phyloP scores from a whole-genome alignment of 2,888 invertebrate genomes.

The Arctia plantaginis region DNA sequence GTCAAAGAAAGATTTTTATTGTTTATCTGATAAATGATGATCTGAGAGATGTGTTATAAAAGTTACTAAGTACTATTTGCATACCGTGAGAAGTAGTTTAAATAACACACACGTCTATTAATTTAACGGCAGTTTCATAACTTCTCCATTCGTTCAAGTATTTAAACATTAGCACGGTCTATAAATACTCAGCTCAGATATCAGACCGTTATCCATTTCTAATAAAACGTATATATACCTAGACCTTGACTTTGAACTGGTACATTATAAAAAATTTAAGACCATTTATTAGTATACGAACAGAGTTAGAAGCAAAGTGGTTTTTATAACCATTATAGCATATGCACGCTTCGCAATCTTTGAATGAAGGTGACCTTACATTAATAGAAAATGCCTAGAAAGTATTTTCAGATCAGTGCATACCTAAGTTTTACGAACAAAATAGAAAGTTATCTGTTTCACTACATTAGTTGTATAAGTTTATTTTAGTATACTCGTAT shows the following conservation, averaged over 20 bases:
- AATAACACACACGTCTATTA: conserved; percentile 11
- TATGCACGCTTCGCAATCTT: too few relatives aligned
- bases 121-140: conserved; percentile 15
- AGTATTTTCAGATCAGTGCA: conserved; percentile 1
- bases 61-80: background rate
- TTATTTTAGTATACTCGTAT: conserved; percentile 22
- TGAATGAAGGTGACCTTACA: too few relatives aligned
- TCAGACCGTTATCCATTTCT: background rate
- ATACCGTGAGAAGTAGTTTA: conserved; percentile 24
- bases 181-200: background rate
- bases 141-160: conserved; percentile 16
- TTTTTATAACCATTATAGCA: too few relatives aligned
- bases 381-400: too few relatives aligned
- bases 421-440: background rate
- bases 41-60: too few relatives aligned
- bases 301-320: background rate
- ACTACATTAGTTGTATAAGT: conserved; percentile 18
- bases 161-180: conserved; percentile 11
- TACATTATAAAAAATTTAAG: background rate
- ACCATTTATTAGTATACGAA: background rate
- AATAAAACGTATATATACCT: background rate
- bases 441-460: conserved; percentile 3
- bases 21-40: too few relatives aligned
- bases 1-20: too few relatives aligned
- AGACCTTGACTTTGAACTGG: background rate